Base-by-base conservation (phyloP, 2,113 vertebrate genomes). In the Furnarius figulus region DNA sequence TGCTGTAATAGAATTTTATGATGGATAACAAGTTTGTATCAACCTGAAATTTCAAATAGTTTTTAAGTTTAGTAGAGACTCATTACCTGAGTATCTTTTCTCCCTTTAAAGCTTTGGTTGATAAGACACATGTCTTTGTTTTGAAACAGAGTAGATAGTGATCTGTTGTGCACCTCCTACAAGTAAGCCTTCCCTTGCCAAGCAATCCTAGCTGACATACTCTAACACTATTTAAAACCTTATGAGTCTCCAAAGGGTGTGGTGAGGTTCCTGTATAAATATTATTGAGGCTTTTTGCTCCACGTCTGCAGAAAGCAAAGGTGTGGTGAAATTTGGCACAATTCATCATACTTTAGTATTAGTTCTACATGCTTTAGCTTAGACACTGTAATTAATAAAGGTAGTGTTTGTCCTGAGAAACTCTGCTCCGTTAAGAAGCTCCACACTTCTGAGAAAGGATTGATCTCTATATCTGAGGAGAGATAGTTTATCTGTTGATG, bases 161-260 rank as follows among this genome's bases (percentile, higher is more conserved):
- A 84, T 92, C 94, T 66, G 30, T 37, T 70, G 12, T n/a, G 40
- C 50, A 42, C 55, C 55, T 80, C 68, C 72, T 80, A 44, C 20
- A 1, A 52, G 19, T 59, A 84, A 95, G 61, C 33, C 52, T 95
- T 74, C 56, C 52, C 33, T 78, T 84, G 79, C 68, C 76, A 94
- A 63, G 55, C 21, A 74, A 71, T 71, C 50, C 40, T 86, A 77
- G 72, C 93, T 93, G 91, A 72, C 79, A 87, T 90, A 71, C 15
- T 81, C 56, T 42, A 88, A 66, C 79, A 84, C 21, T 59, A n/a
- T 59, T 82, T 78, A 59, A 80, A 84, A 56, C 33, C 33, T 59
- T 50, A 9, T n/a, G 88, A 92, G 80, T 77, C 92, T 28, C 91
- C 81, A 93, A 88, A 87, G 89, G 95, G 95, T 84, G 95, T 89